A percentile compares a stretch with the other conserved stretches of the same genome.
These are phyloP conservation scores for Enteromius unitaeniatus DNA, from an alignment of 2,797 vertebrate species.

Conservation along the genomic window DNA sequence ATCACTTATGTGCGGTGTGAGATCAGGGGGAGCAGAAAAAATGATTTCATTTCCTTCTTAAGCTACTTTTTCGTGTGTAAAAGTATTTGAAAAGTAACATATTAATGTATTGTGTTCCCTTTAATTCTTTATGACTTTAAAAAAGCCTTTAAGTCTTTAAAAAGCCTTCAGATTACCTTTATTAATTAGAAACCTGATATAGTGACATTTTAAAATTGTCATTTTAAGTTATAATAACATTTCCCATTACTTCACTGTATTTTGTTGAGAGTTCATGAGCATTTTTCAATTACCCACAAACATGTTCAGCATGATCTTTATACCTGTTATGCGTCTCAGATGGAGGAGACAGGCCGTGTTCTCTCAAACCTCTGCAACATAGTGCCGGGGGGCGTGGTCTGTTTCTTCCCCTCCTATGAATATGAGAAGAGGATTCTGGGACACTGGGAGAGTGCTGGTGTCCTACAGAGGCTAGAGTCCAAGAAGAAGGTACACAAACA, in stretches of 20 bases:
- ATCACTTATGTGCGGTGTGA: neutral
- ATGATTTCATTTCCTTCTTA: neutral
- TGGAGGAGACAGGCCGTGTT: constrained; percentile 91
- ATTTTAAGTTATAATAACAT: neutral
- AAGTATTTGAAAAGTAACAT: neutral
- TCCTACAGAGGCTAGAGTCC: constrained; percentile 79
- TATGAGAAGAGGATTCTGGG: constrained; percentile 84
- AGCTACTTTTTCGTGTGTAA: neutral
- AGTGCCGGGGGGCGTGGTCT: constrained; percentile 91
- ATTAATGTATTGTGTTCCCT: neutral
- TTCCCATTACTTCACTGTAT: neutral
- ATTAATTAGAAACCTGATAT: too few species aligned
- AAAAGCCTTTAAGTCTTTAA: too few species aligned
- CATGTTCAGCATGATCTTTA: neutral
- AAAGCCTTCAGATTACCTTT: too few species aligned
- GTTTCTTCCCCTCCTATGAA: constrained; percentile 96
- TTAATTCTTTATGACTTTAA: neutral
- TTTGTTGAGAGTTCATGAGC: neutral
- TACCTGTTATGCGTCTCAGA: constrained; percentile 71
- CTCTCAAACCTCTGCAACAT: constrained; percentile 92
- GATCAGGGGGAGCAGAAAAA: neutral
- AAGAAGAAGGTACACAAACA: constrained; percentile 87
- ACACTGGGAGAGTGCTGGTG: constrained; percentile 88
- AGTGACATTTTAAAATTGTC: neutral
- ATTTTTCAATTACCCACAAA: neutral